These are phyloP conservation scores for Steromphala cineraria DNA, from an alignment of 2,888 invertebrate species.

Conservation along the genomic window DNA sequence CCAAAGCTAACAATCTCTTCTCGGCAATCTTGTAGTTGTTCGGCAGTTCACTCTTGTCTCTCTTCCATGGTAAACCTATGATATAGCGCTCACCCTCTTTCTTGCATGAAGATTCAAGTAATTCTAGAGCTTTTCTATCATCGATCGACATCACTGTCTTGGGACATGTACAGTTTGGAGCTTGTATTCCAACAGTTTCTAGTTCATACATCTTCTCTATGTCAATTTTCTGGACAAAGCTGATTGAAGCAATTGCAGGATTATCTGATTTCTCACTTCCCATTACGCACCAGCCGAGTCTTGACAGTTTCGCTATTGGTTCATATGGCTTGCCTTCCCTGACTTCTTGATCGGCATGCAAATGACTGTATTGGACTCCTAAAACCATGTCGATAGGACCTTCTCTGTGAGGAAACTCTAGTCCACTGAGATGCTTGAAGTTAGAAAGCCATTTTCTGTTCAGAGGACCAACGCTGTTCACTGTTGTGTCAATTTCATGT, in stretches of 20 bases:
- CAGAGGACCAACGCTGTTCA: not conserved
- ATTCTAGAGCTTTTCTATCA: conserved; percentile 11
- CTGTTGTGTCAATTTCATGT: not conserved
- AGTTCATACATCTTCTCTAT: conserved; percentile 6
- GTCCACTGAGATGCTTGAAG: not conserved
- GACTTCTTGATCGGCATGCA: conserved; percentile 18
- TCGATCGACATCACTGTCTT: not conserved
- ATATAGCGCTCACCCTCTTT: not conserved
- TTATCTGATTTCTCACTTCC: conserved; percentile 16
- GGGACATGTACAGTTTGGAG: conserved; percentile 22
- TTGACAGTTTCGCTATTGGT: conserved; percentile 22
- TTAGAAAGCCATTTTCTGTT: no score
- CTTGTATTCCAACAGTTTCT: conserved; percentile 23
- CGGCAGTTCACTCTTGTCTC: not conserved
- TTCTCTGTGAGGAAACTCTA: not conserved
- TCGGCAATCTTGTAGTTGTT: not conserved
- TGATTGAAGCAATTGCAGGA: not conserved
- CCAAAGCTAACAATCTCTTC: not conserved
- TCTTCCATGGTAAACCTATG: conserved; percentile 24
- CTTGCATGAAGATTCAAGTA: conserved; percentile 18
- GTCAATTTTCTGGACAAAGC: conserved; percentile 4
- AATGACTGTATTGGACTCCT: conserved; percentile 27
- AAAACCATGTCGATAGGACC: conserved; percentile 21
- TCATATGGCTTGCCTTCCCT: conserved; percentile 20
- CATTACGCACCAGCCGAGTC: conserved; percentile 29